phyloP scores from a whole-genome alignment of 2,113 vertebrate genomes.

The Erpornis zantholeuca region DNA sequence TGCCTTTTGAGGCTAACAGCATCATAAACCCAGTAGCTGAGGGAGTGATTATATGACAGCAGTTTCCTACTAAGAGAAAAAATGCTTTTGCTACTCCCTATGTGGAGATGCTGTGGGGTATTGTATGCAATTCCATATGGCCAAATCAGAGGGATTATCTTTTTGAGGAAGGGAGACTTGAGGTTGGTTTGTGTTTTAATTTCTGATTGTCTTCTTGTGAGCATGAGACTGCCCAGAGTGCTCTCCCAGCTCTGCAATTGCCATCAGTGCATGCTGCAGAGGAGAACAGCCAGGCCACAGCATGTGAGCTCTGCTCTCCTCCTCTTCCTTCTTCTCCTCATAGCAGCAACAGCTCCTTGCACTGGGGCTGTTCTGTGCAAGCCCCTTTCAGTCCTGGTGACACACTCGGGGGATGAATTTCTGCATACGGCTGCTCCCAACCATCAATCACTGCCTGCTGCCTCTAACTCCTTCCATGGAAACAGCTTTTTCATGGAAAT shows the following conservation, averaged over 20 bases:
- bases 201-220: neutral
- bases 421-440: neutral
- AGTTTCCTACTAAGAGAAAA: neutral
- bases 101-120: neutral
- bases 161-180: neutral
- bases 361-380: neutral
- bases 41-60: neutral
- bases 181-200: neutral
- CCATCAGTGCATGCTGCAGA: neutral
- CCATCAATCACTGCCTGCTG: accelerated
- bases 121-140: neutral
- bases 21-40: neutral
- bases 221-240: neutral
- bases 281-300: neutral
- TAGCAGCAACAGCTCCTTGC: neutral
- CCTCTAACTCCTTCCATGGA: neutral
- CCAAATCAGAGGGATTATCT: neutral
- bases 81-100: neutral
- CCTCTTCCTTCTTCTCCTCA: neutral
- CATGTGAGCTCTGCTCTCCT: neutral
- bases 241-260: neutral
- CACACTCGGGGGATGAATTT: neutral
- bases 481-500: neutral
- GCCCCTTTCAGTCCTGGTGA: neutral
- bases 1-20: neutral